Percentiles rank a stretch among this genome's conserved stretches.
Conservation (phyloP, 2,888 invertebrate species). For the Cheilosia urbana region DNA sequence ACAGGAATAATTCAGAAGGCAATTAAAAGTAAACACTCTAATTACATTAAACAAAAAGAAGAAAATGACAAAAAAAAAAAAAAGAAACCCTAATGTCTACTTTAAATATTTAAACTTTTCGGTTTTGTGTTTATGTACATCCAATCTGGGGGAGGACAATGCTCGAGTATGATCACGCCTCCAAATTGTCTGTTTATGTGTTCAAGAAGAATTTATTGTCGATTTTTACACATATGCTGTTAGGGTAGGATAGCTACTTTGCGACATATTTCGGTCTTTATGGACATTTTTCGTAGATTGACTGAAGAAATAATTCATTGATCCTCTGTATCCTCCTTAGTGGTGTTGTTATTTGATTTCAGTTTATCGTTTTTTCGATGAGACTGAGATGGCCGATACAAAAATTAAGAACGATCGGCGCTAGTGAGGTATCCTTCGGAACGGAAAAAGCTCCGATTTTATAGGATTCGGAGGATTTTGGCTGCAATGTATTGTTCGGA, state of each 20-base stretch:
- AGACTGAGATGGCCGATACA: too few species aligned
- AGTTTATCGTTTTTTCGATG: too few species aligned
- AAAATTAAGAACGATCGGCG: too few species aligned
- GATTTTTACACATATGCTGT: background rate
- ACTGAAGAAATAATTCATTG: background rate
- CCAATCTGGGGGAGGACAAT: background rate
- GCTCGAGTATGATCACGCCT: background rate
- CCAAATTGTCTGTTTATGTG: background rate
- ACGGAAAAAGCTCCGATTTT: too few species aligned
- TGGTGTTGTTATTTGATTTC: too few species aligned
- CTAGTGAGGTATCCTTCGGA: too few species aligned
- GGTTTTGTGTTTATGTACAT: background rate
- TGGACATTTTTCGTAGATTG: background rate
- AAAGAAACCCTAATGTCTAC: background rate
- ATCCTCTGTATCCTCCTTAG: too few species aligned
- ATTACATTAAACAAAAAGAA: constrained; percentile 15
- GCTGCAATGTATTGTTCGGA: too few species aligned
- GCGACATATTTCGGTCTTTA: background rate
- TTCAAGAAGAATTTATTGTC: background rate
- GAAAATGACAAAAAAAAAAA: background rate
- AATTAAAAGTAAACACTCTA: constrained; percentile 43
- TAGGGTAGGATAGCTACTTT: background rate
- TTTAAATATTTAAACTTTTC: background rate
- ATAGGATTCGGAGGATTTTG: too few species aligned
- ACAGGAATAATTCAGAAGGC: constrained; percentile 14